Base-by-base conservation (phyloP, 2,888 invertebrate genomes). In the Eupelmus urozonus region DNA sequence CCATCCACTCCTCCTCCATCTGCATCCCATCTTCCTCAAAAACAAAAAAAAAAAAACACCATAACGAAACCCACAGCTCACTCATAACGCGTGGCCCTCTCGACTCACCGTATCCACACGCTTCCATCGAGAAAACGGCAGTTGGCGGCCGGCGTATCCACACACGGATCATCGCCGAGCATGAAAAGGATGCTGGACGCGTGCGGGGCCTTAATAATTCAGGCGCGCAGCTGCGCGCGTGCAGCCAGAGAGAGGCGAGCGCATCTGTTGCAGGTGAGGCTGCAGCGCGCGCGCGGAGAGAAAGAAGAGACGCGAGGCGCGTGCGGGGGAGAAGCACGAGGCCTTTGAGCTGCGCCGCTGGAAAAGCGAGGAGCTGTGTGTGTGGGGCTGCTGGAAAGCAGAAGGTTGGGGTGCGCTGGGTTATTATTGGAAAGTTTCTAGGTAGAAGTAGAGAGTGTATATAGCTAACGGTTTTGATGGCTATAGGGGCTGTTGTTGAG, bases 181-280 rank as follows among this genome's bases (percentile, higher is more conserved):
- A 1, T 69, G 75, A 69, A 75, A 75, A 67, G 67, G 75, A 75
- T 75, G 75, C 75, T 75, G 75, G 40, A 53, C 75, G 67, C 62
- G 67, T 62, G 75, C 59, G 20, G n/a, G 51, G 29, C 20, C 34
- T n/a, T 27, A 18, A 13, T n/a, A n/a, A 66, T n/a, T 51, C 51
- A 2, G 55, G 16, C 2, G 40, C 9, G 72, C 72, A 62, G 51
- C 62, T 62, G 59, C 42, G 4, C 59, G 20, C 2, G 51, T 57
- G 49, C 51, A 23, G 45, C 49, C 7, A 11, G 40, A 23, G 45
- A 4, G n/a, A 16, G 51, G 45, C 0, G n/a, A 16, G 51, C 4
- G 55, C 55, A 55, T 55, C 60, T 60, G 67, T 51, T 45, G 69
- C 69, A 70, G 69, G 69, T 70, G 69, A 45, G 59, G 53, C 1